phyloP scores from a whole-genome alignment of 2,113 vertebrate species.

The Gracilinanus agilis region DNA sequence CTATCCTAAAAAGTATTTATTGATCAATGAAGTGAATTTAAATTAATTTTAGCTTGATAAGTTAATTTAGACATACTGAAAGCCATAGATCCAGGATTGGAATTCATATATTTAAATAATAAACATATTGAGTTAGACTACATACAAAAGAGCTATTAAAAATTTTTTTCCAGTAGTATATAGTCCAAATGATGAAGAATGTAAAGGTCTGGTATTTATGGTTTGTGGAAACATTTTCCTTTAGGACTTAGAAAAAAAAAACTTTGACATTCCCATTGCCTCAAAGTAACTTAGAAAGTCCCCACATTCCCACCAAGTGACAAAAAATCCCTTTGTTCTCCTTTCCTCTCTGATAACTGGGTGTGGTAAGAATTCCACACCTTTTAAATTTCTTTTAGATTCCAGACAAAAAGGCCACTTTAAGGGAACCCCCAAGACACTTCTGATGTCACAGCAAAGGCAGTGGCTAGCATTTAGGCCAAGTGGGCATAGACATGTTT shows the following conservation, averaged over 20 bases:
- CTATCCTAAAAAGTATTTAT: neutral
- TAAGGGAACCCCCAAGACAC: neutral
- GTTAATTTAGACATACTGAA: neutral
- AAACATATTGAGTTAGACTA: constrained; percentile 19
- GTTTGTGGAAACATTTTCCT: neutral
- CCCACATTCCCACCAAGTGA: neutral
- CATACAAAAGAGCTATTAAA: constrained; percentile 2
- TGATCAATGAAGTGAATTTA: neutral
- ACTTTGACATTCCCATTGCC: neutral
- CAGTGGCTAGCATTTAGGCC: neutral
- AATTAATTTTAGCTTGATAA: neutral
- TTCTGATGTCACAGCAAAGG: neutral
- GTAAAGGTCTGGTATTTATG: neutral
- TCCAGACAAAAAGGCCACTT: neutral
- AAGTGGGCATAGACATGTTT: neutral
- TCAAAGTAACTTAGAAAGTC: constrained; percentile 37
- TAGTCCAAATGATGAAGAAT: neutral
- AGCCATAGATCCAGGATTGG: neutral
- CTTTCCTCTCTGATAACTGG: neutral
- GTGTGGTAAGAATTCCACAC: neutral
- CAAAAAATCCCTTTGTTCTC: neutral
- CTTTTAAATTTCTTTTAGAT: neutral
- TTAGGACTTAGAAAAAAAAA: constrained; percentile 25
- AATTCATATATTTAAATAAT: constrained; percentile 23
- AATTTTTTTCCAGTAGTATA: neutral